Percentiles rank a stretch among this genome's conserved stretches.
These are phyloP conservation scores for Bradypodion pumilum DNA, from an alignment of 2,797 vertebrate genomes.

Conservation along the genomic window DNA sequence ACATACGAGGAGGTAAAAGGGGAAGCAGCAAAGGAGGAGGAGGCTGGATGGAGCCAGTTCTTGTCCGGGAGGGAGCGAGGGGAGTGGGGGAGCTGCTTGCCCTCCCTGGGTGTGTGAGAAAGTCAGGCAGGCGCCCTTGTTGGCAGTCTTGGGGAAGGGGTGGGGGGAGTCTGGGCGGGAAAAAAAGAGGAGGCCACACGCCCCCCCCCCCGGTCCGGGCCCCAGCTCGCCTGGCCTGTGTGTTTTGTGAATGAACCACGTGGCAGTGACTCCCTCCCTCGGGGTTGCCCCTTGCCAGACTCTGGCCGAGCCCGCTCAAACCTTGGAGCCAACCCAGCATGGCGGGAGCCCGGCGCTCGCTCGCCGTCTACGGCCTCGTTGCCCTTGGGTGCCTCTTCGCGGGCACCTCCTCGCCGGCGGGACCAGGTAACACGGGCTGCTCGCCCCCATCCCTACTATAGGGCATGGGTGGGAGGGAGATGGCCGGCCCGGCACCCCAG, in stretches of 20 bases:
- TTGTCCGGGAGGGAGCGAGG: neutral
- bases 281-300: neutral
- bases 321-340: conserved; percentile 49
- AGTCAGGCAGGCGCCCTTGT: too few species aligned
- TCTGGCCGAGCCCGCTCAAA: conserved; percentile 11
- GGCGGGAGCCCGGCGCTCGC: conserved; percentile 45
- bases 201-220: neutral
- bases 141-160: fast-evolving
- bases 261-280: conserved; percentile 9
- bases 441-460: too few species aligned
- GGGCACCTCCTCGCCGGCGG: neutral
- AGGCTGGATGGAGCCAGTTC: too few species aligned
- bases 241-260: conserved; percentile 13
- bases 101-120: too few species aligned
- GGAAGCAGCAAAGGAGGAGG: too few species aligned
- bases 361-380: neutral
- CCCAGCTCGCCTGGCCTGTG: neutral
- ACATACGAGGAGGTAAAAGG: too few species aligned
- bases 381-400: neutral
- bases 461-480: neutral
- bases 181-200: neutral
- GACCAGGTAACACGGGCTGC: conserved; percentile 11
- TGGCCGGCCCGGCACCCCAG: neutral
- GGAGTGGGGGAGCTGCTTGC: too few species aligned
- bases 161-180: neutral